Evolutionary conservation across 2,888 invertebrate genomes (phyloP).

Genomic region (Scaptomyza cyrtandrae): DNA sequence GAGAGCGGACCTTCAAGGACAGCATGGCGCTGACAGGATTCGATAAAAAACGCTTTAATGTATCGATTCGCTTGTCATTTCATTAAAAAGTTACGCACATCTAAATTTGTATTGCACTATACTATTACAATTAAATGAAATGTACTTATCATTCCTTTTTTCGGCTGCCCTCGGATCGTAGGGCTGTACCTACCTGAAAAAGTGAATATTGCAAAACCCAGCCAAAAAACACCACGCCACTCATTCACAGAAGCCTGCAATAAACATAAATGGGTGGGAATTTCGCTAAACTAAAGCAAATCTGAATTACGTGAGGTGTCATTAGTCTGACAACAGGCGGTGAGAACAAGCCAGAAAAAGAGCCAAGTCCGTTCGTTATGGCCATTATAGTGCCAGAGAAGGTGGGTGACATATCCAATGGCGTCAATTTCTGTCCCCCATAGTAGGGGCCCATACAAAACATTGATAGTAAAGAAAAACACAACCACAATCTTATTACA

Average conservation of each 20-base stretch:
- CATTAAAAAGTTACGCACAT: background rate
- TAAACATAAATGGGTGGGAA: background rate
- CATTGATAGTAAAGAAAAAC: constrained; percentile 87
- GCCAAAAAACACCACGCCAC: constrained; percentile 92
- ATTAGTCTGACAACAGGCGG: constrained; percentile 87
- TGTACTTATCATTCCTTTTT: constrained; percentile 7
- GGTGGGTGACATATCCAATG: constrained; percentile 87
- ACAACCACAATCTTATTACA: constrained; percentile 87
- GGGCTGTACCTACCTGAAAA: constrained; percentile 88
- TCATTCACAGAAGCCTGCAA: constrained; percentile 86
- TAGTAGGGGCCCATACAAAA: constrained; percentile 89
- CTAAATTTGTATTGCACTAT: background rate
- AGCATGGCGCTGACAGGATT: background rate
- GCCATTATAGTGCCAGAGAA: constrained; percentile 88
- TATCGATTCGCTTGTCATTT: background rate
- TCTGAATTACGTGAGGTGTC: constrained; percentile 86
- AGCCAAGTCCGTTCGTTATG: constrained; percentile 88
- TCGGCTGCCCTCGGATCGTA: constrained; percentile 87
- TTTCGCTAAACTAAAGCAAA: background rate
- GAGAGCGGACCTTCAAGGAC: background rate
- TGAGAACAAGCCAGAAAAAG: constrained; percentile 88
- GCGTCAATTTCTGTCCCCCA: constrained; percentile 87
- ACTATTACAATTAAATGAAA: too few relatives aligned
- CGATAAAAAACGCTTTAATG: background rate
- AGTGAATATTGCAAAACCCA: constrained; percentile 88